These are phyloP conservation scores for Atherix ibis DNA, from an alignment of 2,888 invertebrate species.

Conservation along the genomic window DNA sequence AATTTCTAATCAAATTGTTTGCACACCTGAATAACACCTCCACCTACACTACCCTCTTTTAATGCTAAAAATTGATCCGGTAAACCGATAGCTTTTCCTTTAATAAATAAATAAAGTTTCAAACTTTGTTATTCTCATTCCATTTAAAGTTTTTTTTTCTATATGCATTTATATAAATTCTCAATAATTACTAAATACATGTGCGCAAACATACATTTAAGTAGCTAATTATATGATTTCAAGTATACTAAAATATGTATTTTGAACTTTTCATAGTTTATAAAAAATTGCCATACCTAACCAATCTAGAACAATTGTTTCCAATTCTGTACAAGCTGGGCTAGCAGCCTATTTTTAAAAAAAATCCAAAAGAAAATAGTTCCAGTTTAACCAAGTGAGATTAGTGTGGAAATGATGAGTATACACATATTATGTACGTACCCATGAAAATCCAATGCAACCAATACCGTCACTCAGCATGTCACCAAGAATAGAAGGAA, in stretches of 20 bases:
- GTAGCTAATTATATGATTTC: too few species aligned
- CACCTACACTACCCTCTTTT: conserved; percentile 73
- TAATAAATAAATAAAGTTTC: conserved; percentile 10
- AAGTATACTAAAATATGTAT: too few species aligned
- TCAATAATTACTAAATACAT: not conserved
- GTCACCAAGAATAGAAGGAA: conserved; percentile 92
- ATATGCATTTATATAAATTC: not conserved
- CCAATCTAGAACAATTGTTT: conserved; percentile 93
- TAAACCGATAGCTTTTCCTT: conserved; percentile 80
- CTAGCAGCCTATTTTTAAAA: conserved; percentile 64
- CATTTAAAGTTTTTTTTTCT: not conserved
- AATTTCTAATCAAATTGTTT: not conserved
- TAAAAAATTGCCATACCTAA: too few species aligned
- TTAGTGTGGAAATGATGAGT: not conserved
- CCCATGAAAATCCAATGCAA: conserved; percentile 98
- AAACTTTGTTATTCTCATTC: too few species aligned
- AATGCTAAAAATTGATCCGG: conserved; percentile 77
- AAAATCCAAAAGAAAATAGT: conserved; percentile 2
- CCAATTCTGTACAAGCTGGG: conserved; percentile 91
- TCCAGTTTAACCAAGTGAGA: too few species aligned
- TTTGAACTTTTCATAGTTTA: too few species aligned
- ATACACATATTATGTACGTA: conserved; percentile 24
- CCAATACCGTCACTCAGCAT: conserved; percentile 95
- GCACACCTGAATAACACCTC: conserved; percentile 70
- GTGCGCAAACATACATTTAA: too few species aligned